These are phyloP conservation scores for Apodemus sylvaticus DNA, from an alignment of 2,113 vertebrate species.

Conservation along the genomic window DNA sequence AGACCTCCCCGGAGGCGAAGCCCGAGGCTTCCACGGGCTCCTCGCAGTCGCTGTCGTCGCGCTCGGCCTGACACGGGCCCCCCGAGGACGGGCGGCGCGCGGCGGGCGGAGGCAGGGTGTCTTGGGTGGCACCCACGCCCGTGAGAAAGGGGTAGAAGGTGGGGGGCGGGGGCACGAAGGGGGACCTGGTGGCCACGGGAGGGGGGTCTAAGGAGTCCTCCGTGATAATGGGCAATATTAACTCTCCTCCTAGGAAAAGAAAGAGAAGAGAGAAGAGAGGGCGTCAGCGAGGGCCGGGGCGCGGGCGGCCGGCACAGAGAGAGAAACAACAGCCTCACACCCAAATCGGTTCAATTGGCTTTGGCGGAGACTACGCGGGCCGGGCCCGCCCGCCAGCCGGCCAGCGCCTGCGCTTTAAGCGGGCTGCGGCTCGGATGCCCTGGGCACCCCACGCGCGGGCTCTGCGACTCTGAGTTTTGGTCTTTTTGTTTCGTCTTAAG, in stretches of 20 bases:
- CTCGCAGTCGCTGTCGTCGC: slow-evolving; percentile 93
- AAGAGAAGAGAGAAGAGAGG: slow-evolving; percentile 70
- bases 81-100: slow-evolving; percentile 78
- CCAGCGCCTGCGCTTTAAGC: slow-evolving; percentile 70
- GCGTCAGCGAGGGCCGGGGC: slow-evolving; percentile 75
- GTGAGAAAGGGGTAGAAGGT: slow-evolving; percentile 93
- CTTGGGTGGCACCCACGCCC: slow-evolving; percentile 94
- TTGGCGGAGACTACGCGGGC: slow-evolving; percentile 77
- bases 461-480: slow-evolving; percentile 64
- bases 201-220: slow-evolving; percentile 97
- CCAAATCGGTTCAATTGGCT: slow-evolving; percentile 71
- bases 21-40: slow-evolving; percentile 95
- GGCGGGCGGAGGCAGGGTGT: slow-evolving; percentile 84
- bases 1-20: slow-evolving; percentile 94
- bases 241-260: slow-evolving; percentile 92
- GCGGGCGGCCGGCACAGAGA: slow-evolving; percentile 74
- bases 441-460: slow-evolving; percentile 75
- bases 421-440: slow-evolving; percentile 73
- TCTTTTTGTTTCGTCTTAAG: slow-evolving; percentile 78
- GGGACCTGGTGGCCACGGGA: slow-evolving; percentile 94
- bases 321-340: slow-evolving; percentile 80
- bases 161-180: slow-evolving; percentile 93
- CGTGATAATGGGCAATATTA: slow-evolving; percentile 97
- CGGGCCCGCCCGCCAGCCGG: slow-evolving; percentile 75
- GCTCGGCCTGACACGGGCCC: slow-evolving; percentile 92